Percentiles rank a stretch among this genome's conserved stretches.
These are phyloP conservation scores for Otolemur crassicaudatus DNA, from an alignment of 2,797 vertebrate genomes.

Conservation along the genomic window DNA sequence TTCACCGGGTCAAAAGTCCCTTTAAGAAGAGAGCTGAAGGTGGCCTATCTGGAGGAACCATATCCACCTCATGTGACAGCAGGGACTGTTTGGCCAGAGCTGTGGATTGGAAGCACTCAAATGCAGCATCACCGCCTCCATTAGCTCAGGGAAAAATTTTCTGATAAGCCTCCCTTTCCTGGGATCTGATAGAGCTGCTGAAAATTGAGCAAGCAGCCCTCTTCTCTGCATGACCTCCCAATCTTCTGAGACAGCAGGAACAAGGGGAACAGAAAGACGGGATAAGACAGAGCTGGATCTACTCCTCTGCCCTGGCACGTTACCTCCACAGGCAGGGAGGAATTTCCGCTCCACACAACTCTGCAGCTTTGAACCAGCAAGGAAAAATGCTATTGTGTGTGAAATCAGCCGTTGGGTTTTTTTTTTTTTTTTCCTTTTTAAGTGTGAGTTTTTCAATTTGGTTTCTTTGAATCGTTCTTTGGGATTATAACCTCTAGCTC, in stretches of 20 bases:
- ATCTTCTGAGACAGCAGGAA: not conserved
- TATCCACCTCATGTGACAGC: not conserved
- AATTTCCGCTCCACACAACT: not conserved
- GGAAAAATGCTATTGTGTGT: not conserved
- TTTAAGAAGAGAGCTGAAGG: not conserved
- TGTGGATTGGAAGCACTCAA: not conserved
- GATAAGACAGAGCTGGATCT: not conserved
- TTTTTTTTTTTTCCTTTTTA: not conserved
- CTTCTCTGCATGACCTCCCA: not conserved
- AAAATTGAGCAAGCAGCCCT: not conserved
- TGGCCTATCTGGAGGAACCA: not conserved
- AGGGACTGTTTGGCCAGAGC: not conserved
- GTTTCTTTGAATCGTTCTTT: not conserved
- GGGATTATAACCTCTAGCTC: not conserved
- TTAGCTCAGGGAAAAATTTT: not conserved
- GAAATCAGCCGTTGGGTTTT: not conserved
- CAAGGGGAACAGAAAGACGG: not conserved
- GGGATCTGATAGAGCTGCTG: not conserved
- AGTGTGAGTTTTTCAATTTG: not conserved
- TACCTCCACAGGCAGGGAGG: not conserved
- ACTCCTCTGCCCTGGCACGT: not conserved
- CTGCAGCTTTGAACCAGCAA: not conserved
- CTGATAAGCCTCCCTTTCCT: not conserved
- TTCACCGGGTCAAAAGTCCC: not conserved
- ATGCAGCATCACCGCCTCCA: not conserved